A percentile compares a stretch with the other conserved stretches of the same genome.
Evolutionary conservation across 2,888 invertebrate genomes (phyloP).

Genomic region (Cryptocheilus praepositus): DNA sequence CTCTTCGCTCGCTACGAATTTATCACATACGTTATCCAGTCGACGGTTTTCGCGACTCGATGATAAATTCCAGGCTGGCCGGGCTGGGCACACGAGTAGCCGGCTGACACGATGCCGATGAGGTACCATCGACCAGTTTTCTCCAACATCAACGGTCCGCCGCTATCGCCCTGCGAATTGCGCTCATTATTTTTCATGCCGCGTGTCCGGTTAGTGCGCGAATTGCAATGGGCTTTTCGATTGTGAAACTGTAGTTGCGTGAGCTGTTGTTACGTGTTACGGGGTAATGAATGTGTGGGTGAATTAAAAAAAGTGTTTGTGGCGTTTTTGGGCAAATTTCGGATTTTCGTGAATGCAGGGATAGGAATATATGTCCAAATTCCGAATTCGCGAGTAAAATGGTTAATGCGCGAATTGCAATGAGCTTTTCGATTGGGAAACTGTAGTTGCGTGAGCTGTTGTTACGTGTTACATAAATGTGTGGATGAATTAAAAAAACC

Average conservation of each 20-base stretch:
- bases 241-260: too few species aligned
- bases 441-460: too few species aligned
- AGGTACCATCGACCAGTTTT: constrained; percentile 91
- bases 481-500: too few species aligned
- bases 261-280: too few species aligned
- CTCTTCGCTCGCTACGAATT: constrained; percentile 71
- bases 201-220: neutral
- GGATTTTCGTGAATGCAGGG: too few species aligned
- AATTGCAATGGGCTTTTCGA: neutral
- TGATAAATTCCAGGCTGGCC: constrained; percentile 97
- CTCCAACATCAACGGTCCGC: constrained; percentile 93
- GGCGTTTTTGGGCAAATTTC: too few species aligned
- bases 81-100: constrained; percentile 94
- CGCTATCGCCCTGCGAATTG: constrained; percentile 83
- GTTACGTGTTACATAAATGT: too few species aligned
- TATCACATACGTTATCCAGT: constrained; percentile 88
- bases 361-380: too few species aligned
- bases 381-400: too few species aligned
- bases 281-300: too few species aligned
- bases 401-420: neutral
- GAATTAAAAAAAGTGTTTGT: too few species aligned
- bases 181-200: too few species aligned
- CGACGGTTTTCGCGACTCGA: constrained; percentile 93
- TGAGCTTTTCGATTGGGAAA: neutral
- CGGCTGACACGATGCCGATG: constrained; percentile 94